Conservation (phyloP, 1,140 invertebrate genomes). For the Calosoma granatense region DNA sequence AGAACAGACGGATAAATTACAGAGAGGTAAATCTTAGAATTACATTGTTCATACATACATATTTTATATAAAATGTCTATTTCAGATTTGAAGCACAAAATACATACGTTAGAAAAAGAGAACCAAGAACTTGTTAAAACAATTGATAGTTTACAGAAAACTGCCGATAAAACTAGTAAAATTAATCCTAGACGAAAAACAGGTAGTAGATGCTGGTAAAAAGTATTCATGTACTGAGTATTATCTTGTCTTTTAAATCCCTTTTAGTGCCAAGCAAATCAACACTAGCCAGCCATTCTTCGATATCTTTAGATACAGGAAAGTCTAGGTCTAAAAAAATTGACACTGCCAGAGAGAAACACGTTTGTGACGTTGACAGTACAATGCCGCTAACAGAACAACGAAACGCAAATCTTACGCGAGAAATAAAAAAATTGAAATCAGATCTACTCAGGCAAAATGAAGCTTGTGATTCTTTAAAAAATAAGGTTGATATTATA, state of each 20-base stretch:
- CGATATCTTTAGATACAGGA: too few species aligned
- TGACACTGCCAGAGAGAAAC: background rate
- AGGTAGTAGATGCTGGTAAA: too few species aligned
- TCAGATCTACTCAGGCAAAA: conserved; percentile 26
- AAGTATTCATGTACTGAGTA: too few species aligned
- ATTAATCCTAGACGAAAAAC: conserved; percentile 30
- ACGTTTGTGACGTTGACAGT: background rate
- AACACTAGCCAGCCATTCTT: too few species aligned
- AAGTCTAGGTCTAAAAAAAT: background rate
- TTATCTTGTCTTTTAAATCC: too few species aligned
- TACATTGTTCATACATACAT: background rate
- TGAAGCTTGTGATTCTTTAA: conserved; percentile 34
- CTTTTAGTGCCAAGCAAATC: conserved; percentile 13
- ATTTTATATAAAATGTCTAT: conserved; percentile 15
- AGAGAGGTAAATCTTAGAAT: conserved; percentile 34
- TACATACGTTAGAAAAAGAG: conserved; percentile 46
- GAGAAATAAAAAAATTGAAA: conserved; percentile 40
- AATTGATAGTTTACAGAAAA: conserved; percentile 41
- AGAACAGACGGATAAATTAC: conserved; percentile 47
- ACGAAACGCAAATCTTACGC: conserved; percentile 37
- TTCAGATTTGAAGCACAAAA: conserved; percentile 46
- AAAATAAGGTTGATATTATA: conserved; percentile 40
- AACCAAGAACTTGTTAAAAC: conserved; percentile 34
- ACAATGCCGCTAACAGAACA: conserved; percentile 28
- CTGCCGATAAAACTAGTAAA: conserved; percentile 38